phyloP scores from a whole-genome alignment of 1,140 invertebrate genomes.

The Phortica variegata region DNA sequence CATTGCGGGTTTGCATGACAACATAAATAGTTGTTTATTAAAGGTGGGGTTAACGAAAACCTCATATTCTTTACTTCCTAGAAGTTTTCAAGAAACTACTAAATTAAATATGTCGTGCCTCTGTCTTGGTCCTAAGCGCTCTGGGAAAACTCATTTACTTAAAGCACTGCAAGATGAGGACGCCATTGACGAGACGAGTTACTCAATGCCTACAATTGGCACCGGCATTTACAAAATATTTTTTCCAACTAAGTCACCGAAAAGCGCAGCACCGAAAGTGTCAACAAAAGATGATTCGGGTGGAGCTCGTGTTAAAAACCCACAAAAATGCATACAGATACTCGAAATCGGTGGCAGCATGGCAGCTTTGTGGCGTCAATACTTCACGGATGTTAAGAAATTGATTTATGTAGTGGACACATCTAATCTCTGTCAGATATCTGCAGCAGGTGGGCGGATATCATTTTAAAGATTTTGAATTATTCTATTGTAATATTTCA shows the following conservation, averaged over 20 bases:
- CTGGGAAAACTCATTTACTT: slow-evolving; percentile 79
- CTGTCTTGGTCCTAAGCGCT: slow-evolving; percentile 74
- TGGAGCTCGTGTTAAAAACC: slow-evolving; percentile 17
- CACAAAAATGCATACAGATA: slow-evolving; percentile 57
- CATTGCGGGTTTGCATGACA: too few species aligned
- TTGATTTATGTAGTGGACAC: slow-evolving; percentile 77
- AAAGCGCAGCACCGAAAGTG: slow-evolving; percentile 48
- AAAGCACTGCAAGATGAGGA: slow-evolving; percentile 69
- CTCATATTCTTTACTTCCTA: too few species aligned
- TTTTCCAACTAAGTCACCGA: slow-evolving; percentile 57
- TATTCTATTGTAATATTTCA: not conserved
- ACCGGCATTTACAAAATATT: slow-evolving; percentile 70
- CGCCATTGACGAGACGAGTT: slow-evolving; percentile 69
- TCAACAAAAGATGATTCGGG: slow-evolving; percentile 14
- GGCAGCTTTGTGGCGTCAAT: slow-evolving; percentile 76
- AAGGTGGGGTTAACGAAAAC: too few species aligned
- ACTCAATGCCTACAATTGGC: slow-evolving; percentile 75
- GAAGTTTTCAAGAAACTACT: slow-evolving; percentile 24
- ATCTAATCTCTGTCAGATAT: slow-evolving; percentile 78
- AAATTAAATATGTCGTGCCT: slow-evolving; percentile 59
- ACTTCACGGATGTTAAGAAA: slow-evolving; percentile 67
- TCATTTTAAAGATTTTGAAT: not conserved
- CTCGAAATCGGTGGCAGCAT: slow-evolving; percentile 76
- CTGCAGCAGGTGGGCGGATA: slow-evolving; percentile 65
- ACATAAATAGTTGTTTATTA: too few species aligned